These are phyloP conservation scores for Myotis pilosus DNA, from an alignment of 2,797 vertebrate species.

Conservation along the genomic window DNA sequence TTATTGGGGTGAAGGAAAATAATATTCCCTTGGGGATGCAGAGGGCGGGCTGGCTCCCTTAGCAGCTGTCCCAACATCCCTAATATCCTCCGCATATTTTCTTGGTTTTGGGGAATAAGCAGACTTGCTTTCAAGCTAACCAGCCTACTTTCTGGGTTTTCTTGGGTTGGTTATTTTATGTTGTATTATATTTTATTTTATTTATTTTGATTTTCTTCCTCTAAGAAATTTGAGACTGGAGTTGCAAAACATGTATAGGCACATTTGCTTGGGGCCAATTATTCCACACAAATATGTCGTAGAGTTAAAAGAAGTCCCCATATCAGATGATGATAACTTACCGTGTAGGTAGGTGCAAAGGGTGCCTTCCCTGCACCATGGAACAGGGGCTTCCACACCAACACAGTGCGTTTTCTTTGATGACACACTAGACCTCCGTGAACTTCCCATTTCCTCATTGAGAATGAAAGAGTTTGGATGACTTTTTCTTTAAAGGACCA, in stretches of 20 bases:
- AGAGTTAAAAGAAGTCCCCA: background rate
- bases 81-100: background rate
- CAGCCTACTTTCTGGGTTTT: background rate
- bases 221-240: background rate
- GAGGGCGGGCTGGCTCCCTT: background rate
- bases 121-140: background rate
- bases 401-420: background rate
- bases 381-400: background rate
- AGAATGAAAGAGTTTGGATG: background rate
- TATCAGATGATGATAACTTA: background rate
- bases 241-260: background rate
- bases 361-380: background rate
- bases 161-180: background rate
- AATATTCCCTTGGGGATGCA: background rate
- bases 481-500: background rate
- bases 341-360: background rate
- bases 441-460: background rate
- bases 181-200: background rate
- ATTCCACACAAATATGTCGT: background rate
- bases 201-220: constrained; percentile 32
- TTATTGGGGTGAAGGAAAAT: background rate
- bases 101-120: background rate
- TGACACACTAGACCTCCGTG: background rate
- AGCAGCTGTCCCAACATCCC: background rate
- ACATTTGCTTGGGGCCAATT: background rate